Percentiles rank a stretch among this genome's conserved stretches.
These are phyloP conservation scores for Leucosticte australis DNA, from an alignment of 2,113 vertebrate genomes.

Conservation along the genomic window DNA sequence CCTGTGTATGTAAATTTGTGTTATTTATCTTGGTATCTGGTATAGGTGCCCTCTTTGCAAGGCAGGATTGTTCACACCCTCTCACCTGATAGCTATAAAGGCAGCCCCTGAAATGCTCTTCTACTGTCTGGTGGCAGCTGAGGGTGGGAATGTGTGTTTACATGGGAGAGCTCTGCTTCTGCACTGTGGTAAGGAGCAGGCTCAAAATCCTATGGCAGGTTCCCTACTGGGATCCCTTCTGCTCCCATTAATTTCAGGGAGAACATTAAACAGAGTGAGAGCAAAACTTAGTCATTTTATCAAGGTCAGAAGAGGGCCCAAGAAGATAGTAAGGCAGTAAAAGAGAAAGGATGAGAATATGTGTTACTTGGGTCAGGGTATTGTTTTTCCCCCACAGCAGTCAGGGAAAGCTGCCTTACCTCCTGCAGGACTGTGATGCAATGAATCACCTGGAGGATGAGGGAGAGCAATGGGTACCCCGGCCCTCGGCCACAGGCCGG, in stretches of 20 bases:
- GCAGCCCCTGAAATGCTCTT: background rate
- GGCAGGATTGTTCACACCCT: background rate
- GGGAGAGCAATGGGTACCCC: background rate
- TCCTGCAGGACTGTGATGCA: background rate
- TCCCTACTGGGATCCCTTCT: background rate
- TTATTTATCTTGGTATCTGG: background rate
- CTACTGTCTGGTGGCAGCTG: background rate
- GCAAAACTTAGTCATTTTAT: background rate
- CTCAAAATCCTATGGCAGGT: background rate
- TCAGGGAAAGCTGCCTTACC: background rate
- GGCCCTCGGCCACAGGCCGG: too few species aligned
- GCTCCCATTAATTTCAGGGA: background rate
- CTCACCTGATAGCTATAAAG: background rate
- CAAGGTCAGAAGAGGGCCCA: background rate
- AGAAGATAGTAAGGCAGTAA: background rate
- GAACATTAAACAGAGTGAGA: background rate
- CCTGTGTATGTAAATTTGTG: background rate
- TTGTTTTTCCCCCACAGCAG: background rate
- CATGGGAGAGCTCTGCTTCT: background rate
- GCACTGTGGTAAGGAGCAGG: background rate
- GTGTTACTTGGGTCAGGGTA: background rate
- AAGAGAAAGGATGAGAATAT: background rate
- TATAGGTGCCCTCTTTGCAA: background rate
- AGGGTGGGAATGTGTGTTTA: background rate
- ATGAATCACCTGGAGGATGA: background rate